Conservation (phyloP, 2,888 invertebrate species). For the Polia nebulosa region DNA sequence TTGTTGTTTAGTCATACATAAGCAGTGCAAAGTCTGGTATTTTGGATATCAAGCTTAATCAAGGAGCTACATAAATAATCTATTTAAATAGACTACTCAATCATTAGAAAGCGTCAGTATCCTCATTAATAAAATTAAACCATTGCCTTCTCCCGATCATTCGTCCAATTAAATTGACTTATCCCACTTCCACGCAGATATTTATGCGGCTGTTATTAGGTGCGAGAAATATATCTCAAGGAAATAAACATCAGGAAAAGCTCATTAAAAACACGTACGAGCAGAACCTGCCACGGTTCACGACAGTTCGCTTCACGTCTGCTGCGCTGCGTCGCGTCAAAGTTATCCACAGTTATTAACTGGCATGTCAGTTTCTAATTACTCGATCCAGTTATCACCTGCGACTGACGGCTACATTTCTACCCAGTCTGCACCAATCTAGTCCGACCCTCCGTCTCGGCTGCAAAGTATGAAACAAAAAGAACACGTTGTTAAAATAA, state of each 20-base stretch:
- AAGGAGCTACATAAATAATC: background rate
- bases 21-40: constrained; percentile 21
- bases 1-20: constrained; percentile 21
- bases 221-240: constrained; percentile 13
- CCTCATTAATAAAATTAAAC: constrained; percentile 21
- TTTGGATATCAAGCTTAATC: background rate
- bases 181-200: background rate
- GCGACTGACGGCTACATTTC: constrained; percentile 84
- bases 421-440: constrained; percentile 70
- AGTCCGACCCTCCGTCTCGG: constrained; percentile 56
- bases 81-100: background rate
- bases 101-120: background rate
- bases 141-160: background rate
- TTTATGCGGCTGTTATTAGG: background rate
- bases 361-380: constrained; percentile 87
- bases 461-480: constrained; percentile 39
- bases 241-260: constrained; percentile 7
- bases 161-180: constrained; percentile 16
- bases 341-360: constrained; percentile 85
- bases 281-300: constrained; percentile 37
- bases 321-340: constrained; percentile 75
- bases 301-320: constrained; percentile 66
- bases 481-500: constrained; percentile 38
- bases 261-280: constrained; percentile 38
- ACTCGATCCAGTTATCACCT: constrained; percentile 88